Conservation (phyloP, 2,888 invertebrate species). For the Cataglyphis livida region DNA sequence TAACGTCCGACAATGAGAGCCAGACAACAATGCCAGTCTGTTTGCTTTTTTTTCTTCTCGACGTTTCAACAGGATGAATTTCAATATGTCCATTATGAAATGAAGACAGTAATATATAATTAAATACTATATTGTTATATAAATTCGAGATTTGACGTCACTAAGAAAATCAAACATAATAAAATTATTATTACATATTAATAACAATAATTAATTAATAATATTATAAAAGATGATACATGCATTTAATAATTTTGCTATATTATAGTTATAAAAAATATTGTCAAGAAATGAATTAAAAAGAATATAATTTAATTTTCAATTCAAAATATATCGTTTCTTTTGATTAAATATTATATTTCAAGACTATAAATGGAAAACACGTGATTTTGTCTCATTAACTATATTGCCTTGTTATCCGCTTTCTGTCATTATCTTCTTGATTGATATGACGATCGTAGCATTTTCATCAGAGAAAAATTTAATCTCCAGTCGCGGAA, state of each 20-base stretch:
- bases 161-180: neutral
- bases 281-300: neutral
- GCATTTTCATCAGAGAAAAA: conserved; percentile 21
- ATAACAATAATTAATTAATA: neutral
- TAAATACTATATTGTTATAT: neutral
- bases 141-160: neutral
- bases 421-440: neutral
- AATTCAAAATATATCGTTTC: neutral
- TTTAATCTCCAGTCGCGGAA: conserved; percentile 20
- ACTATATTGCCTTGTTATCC: neutral
- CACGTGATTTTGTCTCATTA: neutral
- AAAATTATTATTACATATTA: no score
- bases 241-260: neutral
- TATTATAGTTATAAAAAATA: neutral
- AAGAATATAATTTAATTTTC: neutral
- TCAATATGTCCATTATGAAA: conserved; percentile 43
- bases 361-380: neutral
- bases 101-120: neutral
- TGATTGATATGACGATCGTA: conserved; percentile 32
- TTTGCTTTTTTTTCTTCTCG: conserved; percentile 19
- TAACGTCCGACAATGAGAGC: conserved; percentile 43
- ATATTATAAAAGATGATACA: neutral
- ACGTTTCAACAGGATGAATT: conserved; percentile 23
- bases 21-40: conserved; percentile 31
- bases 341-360: conserved; percentile 16